Evolutionary conservation across 1,140 invertebrate genomes (phyloP).

Genomic region (Lanistes nyassanus): DNA sequence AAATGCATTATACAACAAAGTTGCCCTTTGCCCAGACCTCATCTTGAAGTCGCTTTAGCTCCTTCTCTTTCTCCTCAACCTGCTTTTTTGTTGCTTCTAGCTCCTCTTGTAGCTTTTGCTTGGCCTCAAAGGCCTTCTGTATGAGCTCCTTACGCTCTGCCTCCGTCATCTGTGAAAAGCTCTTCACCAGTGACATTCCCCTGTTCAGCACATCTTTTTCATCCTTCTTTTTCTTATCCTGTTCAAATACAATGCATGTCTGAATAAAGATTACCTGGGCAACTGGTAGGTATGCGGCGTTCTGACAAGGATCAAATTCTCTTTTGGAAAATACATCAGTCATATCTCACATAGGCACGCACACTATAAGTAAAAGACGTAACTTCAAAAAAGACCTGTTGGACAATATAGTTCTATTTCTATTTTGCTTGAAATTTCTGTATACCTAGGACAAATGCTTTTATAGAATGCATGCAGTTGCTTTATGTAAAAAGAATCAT

Average conservation of each 20-base stretch:
- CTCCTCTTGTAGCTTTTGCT: conserved; percentile 52
- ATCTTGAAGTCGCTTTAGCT: conserved; percentile 49
- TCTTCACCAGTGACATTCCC: conserved; percentile 54
- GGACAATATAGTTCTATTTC: too few species aligned
- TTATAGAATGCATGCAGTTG: too few species aligned
- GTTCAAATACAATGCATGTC: background rate
- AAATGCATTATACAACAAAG: background rate
- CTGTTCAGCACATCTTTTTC: conserved; percentile 45
- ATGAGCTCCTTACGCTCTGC: conserved; percentile 51
- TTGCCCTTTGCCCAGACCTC: conserved; percentile 41
- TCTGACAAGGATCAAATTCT: too few species aligned
- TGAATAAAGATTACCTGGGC: too few species aligned
- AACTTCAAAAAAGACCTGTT: too few species aligned
- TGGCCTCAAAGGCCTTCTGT: conserved; percentile 54
- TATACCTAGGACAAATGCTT: too few species aligned
- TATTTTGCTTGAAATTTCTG: too few species aligned
- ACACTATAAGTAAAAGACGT: too few species aligned
- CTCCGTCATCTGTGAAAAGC: conserved; percentile 52
- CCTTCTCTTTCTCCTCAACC: conserved; percentile 50
- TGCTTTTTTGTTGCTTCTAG: conserved; percentile 52
- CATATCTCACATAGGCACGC: too few species aligned
- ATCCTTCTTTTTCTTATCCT: conserved; percentile 33
- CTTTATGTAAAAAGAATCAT: too few species aligned
- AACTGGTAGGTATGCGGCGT: too few species aligned
- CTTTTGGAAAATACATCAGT: too few species aligned